These are phyloP conservation scores for Stigmatopora argus DNA, from an alignment of 2,113 vertebrate species.

Conservation along the genomic window DNA sequence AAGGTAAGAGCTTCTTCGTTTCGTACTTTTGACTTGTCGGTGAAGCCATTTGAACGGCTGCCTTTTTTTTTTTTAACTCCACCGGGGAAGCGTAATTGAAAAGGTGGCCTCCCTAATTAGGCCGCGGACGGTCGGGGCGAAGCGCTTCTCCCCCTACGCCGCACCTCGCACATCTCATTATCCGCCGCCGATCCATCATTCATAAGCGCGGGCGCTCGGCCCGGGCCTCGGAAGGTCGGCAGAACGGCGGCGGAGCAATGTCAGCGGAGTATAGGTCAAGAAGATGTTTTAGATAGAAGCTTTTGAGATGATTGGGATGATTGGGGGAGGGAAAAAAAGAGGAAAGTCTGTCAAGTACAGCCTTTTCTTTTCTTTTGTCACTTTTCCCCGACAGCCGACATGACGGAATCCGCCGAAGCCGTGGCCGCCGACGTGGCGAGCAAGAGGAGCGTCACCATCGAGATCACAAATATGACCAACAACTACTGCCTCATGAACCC, in stretches of 20 bases:
- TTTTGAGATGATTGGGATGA: background rate
- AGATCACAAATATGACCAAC: conserved; percentile 61
- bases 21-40: background rate
- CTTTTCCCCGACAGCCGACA: conserved; percentile 25
- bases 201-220: conserved; percentile 11
- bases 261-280: conserved; percentile 14
- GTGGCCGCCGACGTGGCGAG: conserved; percentile 52
- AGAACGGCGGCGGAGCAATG: conserved; percentile 14
- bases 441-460: conserved; percentile 57
- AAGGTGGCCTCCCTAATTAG: conserved; percentile 36
- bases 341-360: too few species aligned
- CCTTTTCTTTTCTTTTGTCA: background rate
- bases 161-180: conserved; percentile 42
- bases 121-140: conserved; percentile 15
- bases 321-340: background rate
- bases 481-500: conserved; percentile 66
- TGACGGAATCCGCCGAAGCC: conserved; percentile 64
- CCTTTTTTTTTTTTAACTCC: background rate
- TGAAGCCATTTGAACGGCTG: conserved; percentile 35
- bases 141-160: conserved; percentile 34
- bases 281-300: background rate
- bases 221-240: conserved; percentile 33
- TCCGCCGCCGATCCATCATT: conserved; percentile 34
- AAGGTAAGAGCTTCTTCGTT: conserved; percentile 36
- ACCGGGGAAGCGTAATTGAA: conserved; percentile 32